Evolutionary conservation across 2,113 vertebrate genomes (phyloP), one percentile per base, ranked within the genome.

Genomic region (Epinephelus cyanopodus): DNA sequence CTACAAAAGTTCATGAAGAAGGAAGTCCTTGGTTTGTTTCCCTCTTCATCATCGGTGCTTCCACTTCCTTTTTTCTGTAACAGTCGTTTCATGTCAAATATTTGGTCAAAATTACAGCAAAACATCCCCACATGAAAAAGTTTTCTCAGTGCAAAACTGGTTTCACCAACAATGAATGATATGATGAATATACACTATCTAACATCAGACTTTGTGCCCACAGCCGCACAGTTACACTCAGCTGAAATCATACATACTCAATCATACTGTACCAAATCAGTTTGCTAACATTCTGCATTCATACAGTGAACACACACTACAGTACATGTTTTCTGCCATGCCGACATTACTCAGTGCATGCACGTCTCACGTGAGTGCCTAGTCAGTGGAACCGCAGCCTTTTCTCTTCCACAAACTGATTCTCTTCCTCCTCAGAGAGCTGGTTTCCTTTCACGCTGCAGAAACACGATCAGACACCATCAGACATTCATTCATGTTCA

Each of bases 391-490:
- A 95, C 1, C 21, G 90, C 27, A 95, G 89, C 48, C 94, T 84
- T 21, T 78, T 87, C 77, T 95, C 90, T 0, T 52, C 42, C 25
- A 14, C 65, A 42, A 95, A 95, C 77, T 47, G 48, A 60, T 80
- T 69, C 87, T 94, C 63, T 87, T 95, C 95, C 87, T 94, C 93
- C 50, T 70, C 81, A 69, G 85, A 89, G 15, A 95, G 54, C 3
- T 68, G 83, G 88, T 95, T 95, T 87, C 94, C 94, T 53, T 95
- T 95, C 66, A 94, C 47, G 10, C 95, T 96, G 85, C 48, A 12
- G 64, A 58, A 17, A 83, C 27, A 91, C 0, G 23, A 77, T 2
- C 27, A 75, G 1, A 79, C 8, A 2, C 1, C n/a, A 37, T 78
- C 53, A 81, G 39, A 45, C 47, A 57, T 0, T 13, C 0, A 12